phyloP scores from a whole-genome alignment of 2,113 vertebrate genomes.

The Dicaeum eximium region DNA sequence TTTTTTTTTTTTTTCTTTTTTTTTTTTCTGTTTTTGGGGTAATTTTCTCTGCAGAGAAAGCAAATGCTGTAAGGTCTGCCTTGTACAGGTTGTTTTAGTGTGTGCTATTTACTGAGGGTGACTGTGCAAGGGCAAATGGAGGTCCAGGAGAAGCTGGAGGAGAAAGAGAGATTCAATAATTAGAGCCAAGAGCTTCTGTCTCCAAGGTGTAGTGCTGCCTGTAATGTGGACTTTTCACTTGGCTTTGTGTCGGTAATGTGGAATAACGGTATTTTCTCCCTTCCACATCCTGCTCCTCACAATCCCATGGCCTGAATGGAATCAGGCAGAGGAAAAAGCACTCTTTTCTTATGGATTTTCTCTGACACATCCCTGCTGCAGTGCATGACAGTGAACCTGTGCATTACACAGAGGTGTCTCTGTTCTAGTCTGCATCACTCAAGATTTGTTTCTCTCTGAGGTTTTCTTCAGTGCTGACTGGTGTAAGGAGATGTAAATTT shows the following conservation, averaged over 20 bases:
- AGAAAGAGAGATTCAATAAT: fast-evolving
- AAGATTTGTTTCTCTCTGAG: background rate
- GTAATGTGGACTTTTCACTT: background rate
- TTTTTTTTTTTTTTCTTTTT: background rate
- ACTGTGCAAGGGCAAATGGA: background rate
- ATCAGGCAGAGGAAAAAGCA: background rate
- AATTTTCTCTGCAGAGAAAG: background rate
- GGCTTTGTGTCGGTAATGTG: background rate
- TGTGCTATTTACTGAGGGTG: background rate
- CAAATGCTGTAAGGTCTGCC: background rate
- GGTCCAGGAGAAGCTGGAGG: background rate
- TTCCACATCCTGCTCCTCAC: background rate
- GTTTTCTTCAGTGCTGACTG: background rate
- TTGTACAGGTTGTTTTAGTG: background rate
- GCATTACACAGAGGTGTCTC: background rate
- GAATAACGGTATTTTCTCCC: background rate
- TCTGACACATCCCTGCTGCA: background rate
- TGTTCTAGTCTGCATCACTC: background rate
- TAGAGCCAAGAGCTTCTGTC: background rate
- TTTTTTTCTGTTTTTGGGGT: background rate
- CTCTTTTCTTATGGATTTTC: background rate
- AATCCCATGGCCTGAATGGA: background rate
- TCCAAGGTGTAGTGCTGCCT: background rate
- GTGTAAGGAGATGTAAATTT: background rate
- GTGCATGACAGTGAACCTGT: background rate